Conservation (phyloP, 1,140 invertebrate genomes). For the Leptinotarsa defecta region DNA sequence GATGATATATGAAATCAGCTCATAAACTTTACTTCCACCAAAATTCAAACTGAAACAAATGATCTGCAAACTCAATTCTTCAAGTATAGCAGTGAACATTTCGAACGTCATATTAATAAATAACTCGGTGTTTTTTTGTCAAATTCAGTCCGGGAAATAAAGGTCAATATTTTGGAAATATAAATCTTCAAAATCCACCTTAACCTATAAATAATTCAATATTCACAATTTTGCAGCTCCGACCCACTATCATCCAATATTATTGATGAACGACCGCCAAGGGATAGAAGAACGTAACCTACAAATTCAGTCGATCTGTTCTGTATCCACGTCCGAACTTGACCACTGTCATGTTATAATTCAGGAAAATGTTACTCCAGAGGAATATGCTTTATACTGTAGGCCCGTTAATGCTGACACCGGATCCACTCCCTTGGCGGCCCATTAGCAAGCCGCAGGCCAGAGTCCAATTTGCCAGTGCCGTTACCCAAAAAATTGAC, state of each 20-base stretch:
- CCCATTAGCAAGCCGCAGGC: conserved; percentile 1
- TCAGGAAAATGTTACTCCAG: conserved; percentile 8
- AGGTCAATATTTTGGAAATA: no score
- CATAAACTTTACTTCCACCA: no score
- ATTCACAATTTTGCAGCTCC: not conserved
- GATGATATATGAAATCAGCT: no score
- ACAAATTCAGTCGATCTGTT: not conserved
- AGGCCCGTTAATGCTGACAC: conserved; percentile 2
- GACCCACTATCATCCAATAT: not conserved
- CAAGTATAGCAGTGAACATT: no score
- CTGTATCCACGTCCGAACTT: conserved; percentile 4
- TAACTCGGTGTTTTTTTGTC: no score
- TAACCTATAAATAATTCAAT: not conserved
- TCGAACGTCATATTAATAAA: no score
- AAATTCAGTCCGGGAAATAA: no score
- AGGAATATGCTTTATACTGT: conserved; percentile 4
- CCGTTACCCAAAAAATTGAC: not conserved
- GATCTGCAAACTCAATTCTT: no score
- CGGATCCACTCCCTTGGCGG: conserved; percentile 4
- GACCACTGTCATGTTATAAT: conserved; percentile 8
- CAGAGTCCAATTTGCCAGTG: not conserved
- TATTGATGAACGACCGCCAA: not conserved
- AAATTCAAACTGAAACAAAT: no score
- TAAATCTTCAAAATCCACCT: no score
- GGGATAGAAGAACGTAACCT: not conserved